These are phyloP conservation scores for Aquatica leii DNA, from an alignment of 2,888 invertebrate species.

Conservation along the genomic window DNA sequence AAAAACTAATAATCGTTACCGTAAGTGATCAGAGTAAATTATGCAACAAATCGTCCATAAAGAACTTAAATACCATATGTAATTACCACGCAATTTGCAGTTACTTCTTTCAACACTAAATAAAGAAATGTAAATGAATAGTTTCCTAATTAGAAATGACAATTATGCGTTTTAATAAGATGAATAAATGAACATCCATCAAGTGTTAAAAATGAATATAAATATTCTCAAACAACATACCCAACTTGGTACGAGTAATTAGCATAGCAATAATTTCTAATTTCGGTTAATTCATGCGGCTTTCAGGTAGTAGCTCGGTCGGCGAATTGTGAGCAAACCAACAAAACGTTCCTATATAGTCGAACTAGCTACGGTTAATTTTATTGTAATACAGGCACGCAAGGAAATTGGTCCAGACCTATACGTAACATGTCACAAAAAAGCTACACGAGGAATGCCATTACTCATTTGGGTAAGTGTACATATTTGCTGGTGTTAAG, in stretches of 20 bases:
- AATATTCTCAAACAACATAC: conserved; percentile 19
- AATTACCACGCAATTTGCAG: conserved; percentile 27
- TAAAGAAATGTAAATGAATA: conserved; percentile 26
- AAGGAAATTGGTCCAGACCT: conserved; percentile 23
- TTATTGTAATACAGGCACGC: conserved; percentile 36
- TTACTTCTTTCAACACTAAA: conserved; percentile 20
- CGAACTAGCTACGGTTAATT: conserved; percentile 30
- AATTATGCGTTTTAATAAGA: conserved; percentile 19
- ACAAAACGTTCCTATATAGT: conserved; percentile 12
- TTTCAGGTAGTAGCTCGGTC: conserved; percentile 11
- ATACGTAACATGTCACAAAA: conserved; percentile 5
- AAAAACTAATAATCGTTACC: not conserved
- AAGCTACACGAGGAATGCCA: not conserved
- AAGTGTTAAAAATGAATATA: conserved; percentile 11
- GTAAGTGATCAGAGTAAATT: conserved; percentile 5
- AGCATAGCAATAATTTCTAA: conserved; percentile 23
- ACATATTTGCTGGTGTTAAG: conserved; percentile 40
- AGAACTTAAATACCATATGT: conserved; percentile 24
- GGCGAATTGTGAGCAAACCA: conserved; percentile 7
- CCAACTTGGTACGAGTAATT: conserved; percentile 19
- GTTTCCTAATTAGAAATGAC: conserved; percentile 30
- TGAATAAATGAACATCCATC: conserved; percentile 19
- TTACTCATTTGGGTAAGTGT: conserved; percentile 33
- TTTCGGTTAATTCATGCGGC: conserved; percentile 15
- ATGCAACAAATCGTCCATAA: conserved; percentile 24